phyloP scores from a whole-genome alignment of 2,113 vertebrate species.

The Dinomys branickii region DNA sequence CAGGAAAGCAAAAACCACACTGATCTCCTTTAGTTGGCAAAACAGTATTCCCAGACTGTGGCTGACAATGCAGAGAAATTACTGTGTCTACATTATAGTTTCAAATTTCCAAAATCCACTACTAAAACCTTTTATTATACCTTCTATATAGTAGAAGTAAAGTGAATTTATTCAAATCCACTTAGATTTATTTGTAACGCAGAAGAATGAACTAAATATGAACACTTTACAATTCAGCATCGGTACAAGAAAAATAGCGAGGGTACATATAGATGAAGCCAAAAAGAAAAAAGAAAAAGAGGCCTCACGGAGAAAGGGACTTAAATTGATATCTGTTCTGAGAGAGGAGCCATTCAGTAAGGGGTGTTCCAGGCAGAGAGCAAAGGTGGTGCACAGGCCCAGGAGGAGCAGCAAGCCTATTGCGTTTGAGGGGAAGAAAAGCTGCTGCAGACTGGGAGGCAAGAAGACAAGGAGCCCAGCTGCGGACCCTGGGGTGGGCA shows the following conservation, averaged over 20 bases:
- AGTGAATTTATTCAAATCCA: neutral
- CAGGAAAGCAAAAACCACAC: neutral
- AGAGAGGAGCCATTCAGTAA: neutral
- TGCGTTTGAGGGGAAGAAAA: neutral
- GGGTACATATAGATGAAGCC: neutral
- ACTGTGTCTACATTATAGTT: neutral
- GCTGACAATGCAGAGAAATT: neutral
- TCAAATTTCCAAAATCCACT: neutral
- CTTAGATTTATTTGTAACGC: neutral
- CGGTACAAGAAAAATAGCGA: neutral
- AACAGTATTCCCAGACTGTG: too few species aligned
- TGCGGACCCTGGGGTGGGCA: too few species aligned
- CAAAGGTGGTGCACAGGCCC: neutral
- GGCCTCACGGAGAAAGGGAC: neutral
- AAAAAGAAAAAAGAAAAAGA: neutral
- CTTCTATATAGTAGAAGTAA: neutral
- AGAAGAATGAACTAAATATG: neutral
- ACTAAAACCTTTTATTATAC: neutral
- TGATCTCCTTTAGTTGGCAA: neutral
- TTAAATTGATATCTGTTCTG: neutral
- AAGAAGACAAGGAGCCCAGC: neutral
- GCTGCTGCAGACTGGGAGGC: neutral
- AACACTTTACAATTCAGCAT: neutral
- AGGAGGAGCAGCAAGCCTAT: neutral
- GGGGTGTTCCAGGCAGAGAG: neutral